A percentile compares a stretch with the other conserved stretches of the same genome.
phyloP scores from a whole-genome alignment of 2,888 invertebrate genomes.

The Dryomyza anilis region DNA sequence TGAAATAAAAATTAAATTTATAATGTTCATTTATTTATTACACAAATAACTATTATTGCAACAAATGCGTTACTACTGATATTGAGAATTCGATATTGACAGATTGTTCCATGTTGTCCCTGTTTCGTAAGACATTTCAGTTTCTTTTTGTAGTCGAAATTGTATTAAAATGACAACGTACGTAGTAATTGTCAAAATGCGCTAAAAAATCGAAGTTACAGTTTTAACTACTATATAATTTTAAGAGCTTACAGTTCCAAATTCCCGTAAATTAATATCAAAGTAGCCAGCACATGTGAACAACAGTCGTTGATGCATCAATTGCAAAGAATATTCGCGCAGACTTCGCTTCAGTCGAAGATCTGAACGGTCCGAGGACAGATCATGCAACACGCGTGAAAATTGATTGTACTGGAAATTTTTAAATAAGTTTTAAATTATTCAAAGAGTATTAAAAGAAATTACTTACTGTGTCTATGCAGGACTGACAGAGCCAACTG shows the following conservation, averaged over 20 bases:
- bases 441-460: too few relatives aligned
- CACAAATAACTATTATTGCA: too few relatives aligned
- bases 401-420: slow-evolving; percentile 50
- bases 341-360: slow-evolving; percentile 39
- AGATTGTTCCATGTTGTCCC: too few relatives aligned
- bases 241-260: slow-evolving; percentile 54
- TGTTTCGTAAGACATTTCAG: slow-evolving; percentile 25
- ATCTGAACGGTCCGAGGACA: slow-evolving; percentile 39
- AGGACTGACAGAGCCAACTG: slow-evolving; percentile 46
- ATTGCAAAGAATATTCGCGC: slow-evolving; percentile 50
- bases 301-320: slow-evolving; percentile 48
- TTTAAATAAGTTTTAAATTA: too few relatives aligned
- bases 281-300: slow-evolving; percentile 53
- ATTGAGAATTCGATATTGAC: too few relatives aligned
- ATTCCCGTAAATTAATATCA: slow-evolving; percentile 49
- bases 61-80: too few relatives aligned
- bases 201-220: too few relatives aligned
- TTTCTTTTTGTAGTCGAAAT: slow-evolving; percentile 50
- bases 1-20: too few relatives aligned
- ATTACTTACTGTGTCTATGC: slow-evolving; percentile 45
- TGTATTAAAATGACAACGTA: slow-evolving; percentile 52
- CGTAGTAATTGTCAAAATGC: slow-evolving; percentile 44
- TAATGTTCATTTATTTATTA: too few relatives aligned
- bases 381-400: slow-evolving; percentile 41
- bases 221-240: too few relatives aligned